A percentile compares a stretch with the other conserved stretches of the same genome.
These are phyloP conservation scores for Urosaurus nigricauda DNA, from an alignment of 2,797 vertebrate genomes.

Conservation along the genomic window DNA sequence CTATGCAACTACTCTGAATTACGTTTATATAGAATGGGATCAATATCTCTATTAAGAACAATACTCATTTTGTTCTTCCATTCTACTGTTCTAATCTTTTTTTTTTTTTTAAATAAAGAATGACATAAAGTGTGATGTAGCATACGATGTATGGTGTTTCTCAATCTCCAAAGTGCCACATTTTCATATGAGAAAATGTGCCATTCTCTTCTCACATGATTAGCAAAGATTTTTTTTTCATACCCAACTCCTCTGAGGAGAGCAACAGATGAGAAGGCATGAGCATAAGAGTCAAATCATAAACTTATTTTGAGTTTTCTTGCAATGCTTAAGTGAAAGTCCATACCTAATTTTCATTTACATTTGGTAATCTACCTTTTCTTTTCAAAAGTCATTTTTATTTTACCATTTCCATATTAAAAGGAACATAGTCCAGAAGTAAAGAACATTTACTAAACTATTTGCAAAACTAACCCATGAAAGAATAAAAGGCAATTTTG, in stretches of 20 bases:
- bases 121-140: not conserved
- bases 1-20: not conserved
- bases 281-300: conserved; percentile 33
- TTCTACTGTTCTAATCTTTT: not conserved
- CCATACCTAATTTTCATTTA: conserved; percentile 28
- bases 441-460: not conserved
- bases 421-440: not conserved
- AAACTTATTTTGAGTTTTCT: conserved; percentile 34
- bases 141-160: not conserved
- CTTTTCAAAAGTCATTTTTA: conserved; percentile 23
- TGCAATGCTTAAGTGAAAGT: conserved; percentile 12
- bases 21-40: not conserved
- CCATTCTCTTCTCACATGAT: not conserved
- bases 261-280: conserved; percentile 43
- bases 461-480: conserved; percentile 4
- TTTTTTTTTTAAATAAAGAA: conserved; percentile 5
- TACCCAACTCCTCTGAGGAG: conserved; percentile 22
- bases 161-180: not conserved
- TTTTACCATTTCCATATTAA: too few relatives aligned
- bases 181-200: not conserved
- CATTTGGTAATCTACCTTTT: not conserved
- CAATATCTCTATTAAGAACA: not conserved
- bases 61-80: not conserved
- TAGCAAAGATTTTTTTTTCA: not conserved
- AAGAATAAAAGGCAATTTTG: not conserved